These are phyloP conservation scores for Sebastolobus altivelis DNA, from an alignment of 2,797 vertebrate species.

Conservation along the genomic window DNA sequence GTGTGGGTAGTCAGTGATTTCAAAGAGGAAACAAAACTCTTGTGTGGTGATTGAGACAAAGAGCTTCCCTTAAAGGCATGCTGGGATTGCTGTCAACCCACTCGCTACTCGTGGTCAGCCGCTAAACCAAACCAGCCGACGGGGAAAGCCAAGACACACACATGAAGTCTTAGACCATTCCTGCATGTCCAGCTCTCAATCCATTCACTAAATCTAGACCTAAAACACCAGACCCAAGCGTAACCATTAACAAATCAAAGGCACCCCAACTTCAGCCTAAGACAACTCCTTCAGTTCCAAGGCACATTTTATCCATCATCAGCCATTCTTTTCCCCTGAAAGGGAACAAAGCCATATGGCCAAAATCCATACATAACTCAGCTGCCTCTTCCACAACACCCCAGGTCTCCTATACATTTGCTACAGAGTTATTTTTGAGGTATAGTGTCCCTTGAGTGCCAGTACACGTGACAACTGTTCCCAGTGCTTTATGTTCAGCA, in stretches of 20 bases:
- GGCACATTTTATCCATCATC: conserved; percentile 27
- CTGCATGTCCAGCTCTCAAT: conserved; percentile 30
- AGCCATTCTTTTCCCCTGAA: conserved; percentile 9
- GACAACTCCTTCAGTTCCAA: conserved; percentile 38
- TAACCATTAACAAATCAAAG: conserved; percentile 45
- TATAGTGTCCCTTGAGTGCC: conserved; percentile 25
- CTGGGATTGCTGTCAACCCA: conserved; percentile 59
- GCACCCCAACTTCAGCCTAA: conserved; percentile 8
- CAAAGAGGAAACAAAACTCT: conserved; percentile 69
- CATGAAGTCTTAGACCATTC: conserved; percentile 1
- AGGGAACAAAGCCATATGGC: conserved; percentile 40
- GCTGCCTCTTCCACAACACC: conserved; percentile 32
- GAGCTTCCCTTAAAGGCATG: conserved; percentile 55
- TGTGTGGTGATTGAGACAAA: conserved; percentile 65
- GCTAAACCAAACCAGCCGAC: conserved; percentile 49
- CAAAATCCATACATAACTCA: conserved; percentile 39
- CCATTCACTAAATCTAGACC: conserved; percentile 29
- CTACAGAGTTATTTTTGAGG: conserved; percentile 9
- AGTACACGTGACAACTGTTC: conserved; percentile 22
- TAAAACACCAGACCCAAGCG: conserved; percentile 39
- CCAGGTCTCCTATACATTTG: conserved; percentile 32
- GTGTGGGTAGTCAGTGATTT: conserved; percentile 52
- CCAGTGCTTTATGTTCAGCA: conserved; percentile 10
- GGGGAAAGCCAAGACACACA: conserved; percentile 52
- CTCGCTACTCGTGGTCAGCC: conserved; percentile 54